Conservation (phyloP, 2,113 vertebrate genomes). For the Tetrao urogallus region DNA sequence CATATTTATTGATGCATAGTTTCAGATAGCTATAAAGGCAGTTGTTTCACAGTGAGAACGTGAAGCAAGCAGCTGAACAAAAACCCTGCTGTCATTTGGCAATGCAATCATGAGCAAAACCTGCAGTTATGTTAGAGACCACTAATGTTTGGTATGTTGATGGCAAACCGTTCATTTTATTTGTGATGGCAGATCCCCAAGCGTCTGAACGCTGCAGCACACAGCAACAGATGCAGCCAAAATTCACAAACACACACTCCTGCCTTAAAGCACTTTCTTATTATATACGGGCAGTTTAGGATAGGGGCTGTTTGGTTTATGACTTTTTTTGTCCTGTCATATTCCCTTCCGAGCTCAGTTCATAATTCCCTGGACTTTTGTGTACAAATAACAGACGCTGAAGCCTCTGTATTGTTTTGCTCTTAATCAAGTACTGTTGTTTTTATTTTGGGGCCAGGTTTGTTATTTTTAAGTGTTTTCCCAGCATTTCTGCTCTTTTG, state of each 20-base stretch:
- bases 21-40: not conserved
- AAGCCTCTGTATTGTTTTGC: not conserved
- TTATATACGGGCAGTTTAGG: not conserved
- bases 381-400: not conserved
- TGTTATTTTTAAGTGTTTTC: constrained; percentile 22
- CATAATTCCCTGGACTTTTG: not conserved
- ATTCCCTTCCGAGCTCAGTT: not conserved
- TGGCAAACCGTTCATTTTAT: constrained; percentile 44
- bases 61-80: constrained; percentile 11
- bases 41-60: not conserved
- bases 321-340: not conserved
- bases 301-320: not conserved
- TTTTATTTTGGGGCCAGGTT: not conserved
- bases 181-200: constrained; percentile 49
- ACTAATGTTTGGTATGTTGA: constrained; percentile 51
- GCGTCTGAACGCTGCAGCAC: not conserved
- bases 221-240: not conserved
- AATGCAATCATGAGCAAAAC: not conserved
- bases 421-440: not conserved
- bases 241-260: not conserved
- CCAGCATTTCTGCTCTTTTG: not conserved
- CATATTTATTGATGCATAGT: not conserved
- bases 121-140: constrained; percentile 10
- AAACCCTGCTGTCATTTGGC: constrained; percentile 42
- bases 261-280: constrained; percentile 4